Conservation (phyloP, 30 jellyfish, hydroid and myxozoan genomes). For the Haliclystus octoradiatus region DNA sequence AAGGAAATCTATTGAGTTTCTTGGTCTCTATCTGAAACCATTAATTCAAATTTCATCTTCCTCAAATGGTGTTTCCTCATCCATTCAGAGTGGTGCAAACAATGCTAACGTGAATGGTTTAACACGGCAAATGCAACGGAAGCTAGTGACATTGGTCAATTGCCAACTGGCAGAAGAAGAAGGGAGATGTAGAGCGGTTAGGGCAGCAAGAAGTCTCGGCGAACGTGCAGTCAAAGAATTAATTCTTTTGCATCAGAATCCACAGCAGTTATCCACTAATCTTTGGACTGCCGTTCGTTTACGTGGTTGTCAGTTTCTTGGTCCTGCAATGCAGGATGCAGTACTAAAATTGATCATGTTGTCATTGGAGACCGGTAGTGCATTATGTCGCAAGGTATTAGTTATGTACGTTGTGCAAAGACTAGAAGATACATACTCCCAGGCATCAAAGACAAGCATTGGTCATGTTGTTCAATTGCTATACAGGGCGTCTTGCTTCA, state of each 20-base stretch:
- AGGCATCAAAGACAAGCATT: slow-evolving; percentile 97
- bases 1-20: slow-evolving; percentile 54
- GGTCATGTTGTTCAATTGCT: slow-evolving; percentile 98
- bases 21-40: slow-evolving; percentile 46
- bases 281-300: slow-evolving; percentile 96
- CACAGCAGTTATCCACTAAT: slow-evolving; percentile 81
- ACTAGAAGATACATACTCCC: slow-evolving; percentile 68
- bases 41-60: slow-evolving; percentile 16
- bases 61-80: slow-evolving; percentile 2
- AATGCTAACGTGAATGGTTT: slow-evolving; percentile 14
- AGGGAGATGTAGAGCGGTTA: slow-evolving; percentile 81
- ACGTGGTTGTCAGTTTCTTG: slow-evolving; percentile 95
- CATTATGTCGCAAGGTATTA: slow-evolving; percentile 84
- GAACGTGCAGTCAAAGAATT: slow-evolving; percentile 93
- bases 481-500: slow-evolving; percentile 94
- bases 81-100: slow-evolving; percentile 6
- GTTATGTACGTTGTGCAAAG: slow-evolving; percentile 92
- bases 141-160: slow-evolving; percentile 66
- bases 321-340: slow-evolving; percentile 99
- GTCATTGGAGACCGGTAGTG: slow-evolving; percentile 88
- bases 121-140: slow-evolving; percentile 94
- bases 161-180: slow-evolving; percentile 94
- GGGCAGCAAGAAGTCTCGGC: slow-evolving; percentile 97
- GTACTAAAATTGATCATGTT: slow-evolving; percentile 65
- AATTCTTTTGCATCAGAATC: slow-evolving; percentile 83